Conservation (phyloP, 2,113 vertebrate genomes). For the Scomber japonicus region DNA sequence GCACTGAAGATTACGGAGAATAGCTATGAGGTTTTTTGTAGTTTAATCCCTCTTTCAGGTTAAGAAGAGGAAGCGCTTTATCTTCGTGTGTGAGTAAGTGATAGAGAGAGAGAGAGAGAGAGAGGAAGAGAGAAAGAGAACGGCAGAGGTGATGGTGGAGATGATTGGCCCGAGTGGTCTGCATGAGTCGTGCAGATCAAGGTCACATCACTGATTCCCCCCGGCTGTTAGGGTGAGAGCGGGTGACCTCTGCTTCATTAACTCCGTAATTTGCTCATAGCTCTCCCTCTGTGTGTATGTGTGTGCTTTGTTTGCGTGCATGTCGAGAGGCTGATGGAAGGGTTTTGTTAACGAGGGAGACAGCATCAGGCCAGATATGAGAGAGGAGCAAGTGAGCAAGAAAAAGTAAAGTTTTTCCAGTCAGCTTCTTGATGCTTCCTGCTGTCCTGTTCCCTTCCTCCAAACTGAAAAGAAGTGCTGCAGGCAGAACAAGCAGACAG, state of each 20-base stretch:
- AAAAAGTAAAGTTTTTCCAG: conserved; percentile 53
- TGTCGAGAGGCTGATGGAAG: conserved; percentile 47
- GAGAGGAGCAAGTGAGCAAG: conserved; percentile 44
- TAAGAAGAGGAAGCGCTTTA: conserved; percentile 60
- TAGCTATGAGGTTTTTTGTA: conserved; percentile 54
- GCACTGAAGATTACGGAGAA: conserved; percentile 69
- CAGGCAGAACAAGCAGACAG: conserved; percentile 67
- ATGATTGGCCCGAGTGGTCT: conserved; percentile 39
- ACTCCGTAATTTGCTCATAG: conserved; percentile 17
- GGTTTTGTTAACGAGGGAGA: conserved; percentile 53
- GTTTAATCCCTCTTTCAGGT: conserved; percentile 53
- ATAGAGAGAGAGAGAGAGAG: background rate
- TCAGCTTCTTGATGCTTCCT: conserved; percentile 41
- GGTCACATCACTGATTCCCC: conserved; percentile 43
- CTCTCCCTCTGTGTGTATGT: conserved; percentile 11
- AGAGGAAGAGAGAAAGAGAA: conserved; percentile 17
- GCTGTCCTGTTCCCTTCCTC: conserved; percentile 42
- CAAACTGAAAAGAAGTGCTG: conserved; percentile 64
- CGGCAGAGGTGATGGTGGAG: conserved; percentile 28
- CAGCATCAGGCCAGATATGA: conserved; percentile 32
- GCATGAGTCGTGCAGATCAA: conserved; percentile 41
- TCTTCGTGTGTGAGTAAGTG: conserved; percentile 33
- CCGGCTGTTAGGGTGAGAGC: conserved; percentile 30
- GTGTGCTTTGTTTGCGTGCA: conserved; percentile 25
- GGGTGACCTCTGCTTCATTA: conserved; percentile 62